These are phyloP conservation scores for Alectoris magna DNA, from an alignment of 2,797 vertebrate genomes.

Conservation along the genomic window DNA sequence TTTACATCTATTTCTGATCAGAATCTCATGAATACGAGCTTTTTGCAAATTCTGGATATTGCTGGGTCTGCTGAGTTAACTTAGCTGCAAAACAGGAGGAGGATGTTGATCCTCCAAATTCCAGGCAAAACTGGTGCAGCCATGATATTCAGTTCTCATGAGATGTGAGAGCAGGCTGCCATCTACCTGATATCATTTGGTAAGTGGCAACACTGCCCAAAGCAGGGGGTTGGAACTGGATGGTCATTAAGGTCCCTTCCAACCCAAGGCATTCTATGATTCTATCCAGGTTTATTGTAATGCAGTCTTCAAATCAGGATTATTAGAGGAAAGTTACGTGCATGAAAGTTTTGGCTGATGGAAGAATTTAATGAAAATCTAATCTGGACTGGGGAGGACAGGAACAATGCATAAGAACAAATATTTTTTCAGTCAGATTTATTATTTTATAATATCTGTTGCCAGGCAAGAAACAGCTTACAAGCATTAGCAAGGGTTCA, in stretches of 20 bases:
- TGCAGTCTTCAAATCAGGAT: background rate
- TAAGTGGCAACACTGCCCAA: no score
- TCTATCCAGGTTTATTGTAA: background rate
- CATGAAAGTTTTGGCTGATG: background rate
- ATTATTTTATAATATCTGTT: constrained; percentile 29
- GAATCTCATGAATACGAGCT: background rate
- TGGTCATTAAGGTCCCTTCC: no score
- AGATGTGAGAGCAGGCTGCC: background rate
- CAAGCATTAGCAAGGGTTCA: background rate
- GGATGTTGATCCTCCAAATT: background rate
- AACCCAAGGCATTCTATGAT: background rate
- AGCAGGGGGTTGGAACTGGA: no score
- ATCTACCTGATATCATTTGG: no score
- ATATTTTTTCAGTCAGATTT: constrained; percentile 31
- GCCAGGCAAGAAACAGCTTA: constrained; percentile 21
- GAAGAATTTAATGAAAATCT: background rate
- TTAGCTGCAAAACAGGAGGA: background rate
- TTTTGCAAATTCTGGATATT: background rate
- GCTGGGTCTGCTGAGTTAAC: background rate
- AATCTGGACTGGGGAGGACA: background rate
- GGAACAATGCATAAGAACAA: background rate
- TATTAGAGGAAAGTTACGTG: background rate
- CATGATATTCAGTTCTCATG: accelerated
- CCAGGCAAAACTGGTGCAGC: background rate
- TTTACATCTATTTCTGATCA: background rate